Conservation (phyloP, 2,797 vertebrate genomes). For the Spatula versicolor region DNA sequence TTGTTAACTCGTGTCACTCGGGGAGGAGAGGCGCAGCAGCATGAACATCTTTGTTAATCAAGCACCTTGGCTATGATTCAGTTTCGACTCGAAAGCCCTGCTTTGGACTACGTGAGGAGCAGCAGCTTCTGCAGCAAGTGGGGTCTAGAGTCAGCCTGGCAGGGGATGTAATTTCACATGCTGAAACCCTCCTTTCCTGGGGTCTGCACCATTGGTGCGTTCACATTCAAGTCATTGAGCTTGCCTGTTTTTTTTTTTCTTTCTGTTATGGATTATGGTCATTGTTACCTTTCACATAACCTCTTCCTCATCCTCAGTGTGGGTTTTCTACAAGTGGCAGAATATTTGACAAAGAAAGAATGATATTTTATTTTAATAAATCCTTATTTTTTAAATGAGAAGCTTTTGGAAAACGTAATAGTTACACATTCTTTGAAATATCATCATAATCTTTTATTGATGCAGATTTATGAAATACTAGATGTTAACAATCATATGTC, state of each 20-base stretch:
- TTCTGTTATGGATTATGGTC: not conserved
- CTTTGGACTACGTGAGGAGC: not conserved
- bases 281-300: rapidly evolving
- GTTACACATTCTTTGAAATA: not conserved
- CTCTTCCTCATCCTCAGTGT: not conserved
- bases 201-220: not conserved
- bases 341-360: not conserved
- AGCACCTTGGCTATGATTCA: not conserved
- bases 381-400: not conserved
- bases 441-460: not conserved
- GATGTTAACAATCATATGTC: not conserved
- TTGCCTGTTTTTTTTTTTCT: rapidly evolving
- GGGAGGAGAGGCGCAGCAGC: not conserved
- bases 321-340: not conserved
- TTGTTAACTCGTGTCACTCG: not conserved
- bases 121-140: not conserved
- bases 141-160: not conserved
- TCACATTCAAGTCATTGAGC: not conserved
- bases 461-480: not conserved
- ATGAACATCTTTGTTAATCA: not conserved
- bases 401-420: not conserved
- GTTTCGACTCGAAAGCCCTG: not conserved
- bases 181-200: not conserved
- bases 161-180: not conserved
- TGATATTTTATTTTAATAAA: not conserved